Conservation (phyloP, 2,113 vertebrate genomes). For the Tor tambroides region DNA sequence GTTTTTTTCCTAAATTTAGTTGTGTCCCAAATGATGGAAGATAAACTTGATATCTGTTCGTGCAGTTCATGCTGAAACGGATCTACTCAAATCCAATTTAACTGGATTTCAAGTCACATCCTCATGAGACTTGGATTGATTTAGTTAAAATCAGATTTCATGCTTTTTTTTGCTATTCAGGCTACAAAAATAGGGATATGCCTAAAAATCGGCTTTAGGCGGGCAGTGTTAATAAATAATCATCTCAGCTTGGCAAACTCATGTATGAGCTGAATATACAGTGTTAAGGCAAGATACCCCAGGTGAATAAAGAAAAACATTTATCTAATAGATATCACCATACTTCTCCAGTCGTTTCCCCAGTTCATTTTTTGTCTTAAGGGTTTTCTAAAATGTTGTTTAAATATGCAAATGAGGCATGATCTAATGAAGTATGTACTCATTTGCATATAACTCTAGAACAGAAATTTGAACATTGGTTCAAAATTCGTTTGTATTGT, state of each 20-base stretch:
- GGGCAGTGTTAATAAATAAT: not conserved
- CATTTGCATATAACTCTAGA: too few relatives aligned
- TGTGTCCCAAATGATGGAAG: slow-evolving; percentile 1
- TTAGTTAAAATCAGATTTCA: slow-evolving; percentile 27
- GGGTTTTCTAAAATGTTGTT: too few relatives aligned
- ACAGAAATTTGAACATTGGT: too few relatives aligned
- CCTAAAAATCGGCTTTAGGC: not conserved
- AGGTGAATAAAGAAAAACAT: not conserved
- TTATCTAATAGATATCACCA: not conserved
- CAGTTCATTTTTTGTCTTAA: not conserved
- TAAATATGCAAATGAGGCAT: too few relatives aligned
- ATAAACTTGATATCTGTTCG: not conserved
- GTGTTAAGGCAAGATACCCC: not conserved
- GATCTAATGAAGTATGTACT: too few relatives aligned
- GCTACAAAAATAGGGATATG: not conserved
- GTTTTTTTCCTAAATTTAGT: not conserved
- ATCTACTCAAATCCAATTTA: slow-evolving; percentile 23
- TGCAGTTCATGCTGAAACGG: slow-evolving; percentile 11
- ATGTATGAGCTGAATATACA: not conserved
- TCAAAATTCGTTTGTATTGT: too few relatives aligned
- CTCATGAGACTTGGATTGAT: slow-evolving; percentile 1
- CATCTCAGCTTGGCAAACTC: not conserved
- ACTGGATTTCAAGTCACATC: slow-evolving; percentile 15
- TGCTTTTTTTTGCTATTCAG: not conserved
- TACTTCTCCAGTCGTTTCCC: not conserved